Conservation (phyloP, 2,797 vertebrate genomes). For the Triplophysa yarkandensis region DNA sequence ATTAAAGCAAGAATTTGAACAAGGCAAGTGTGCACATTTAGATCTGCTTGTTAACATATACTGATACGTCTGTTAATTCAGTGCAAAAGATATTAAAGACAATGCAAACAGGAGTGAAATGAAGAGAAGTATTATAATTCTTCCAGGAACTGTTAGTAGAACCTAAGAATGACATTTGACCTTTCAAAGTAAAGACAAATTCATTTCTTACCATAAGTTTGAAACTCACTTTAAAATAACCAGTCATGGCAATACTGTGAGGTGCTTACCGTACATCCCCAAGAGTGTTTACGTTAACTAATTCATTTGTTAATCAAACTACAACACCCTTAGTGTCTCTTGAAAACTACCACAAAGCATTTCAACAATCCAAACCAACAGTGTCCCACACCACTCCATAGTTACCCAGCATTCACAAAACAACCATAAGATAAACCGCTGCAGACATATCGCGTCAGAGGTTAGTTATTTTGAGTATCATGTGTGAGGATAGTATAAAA, state of each 20-base stretch:
- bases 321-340: constrained; percentile 39
- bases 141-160: constrained; percentile 9
- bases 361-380: constrained; percentile 7
- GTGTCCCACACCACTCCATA: constrained; percentile 41
- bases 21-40: neutral
- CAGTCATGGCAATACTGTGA: neutral
- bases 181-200: constrained; percentile 6
- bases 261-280: constrained; percentile 1
- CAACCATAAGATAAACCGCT: constrained; percentile 38
- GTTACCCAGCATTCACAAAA: constrained; percentile 49
- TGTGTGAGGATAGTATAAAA: constrained; percentile 46
- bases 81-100: constrained; percentile 10
- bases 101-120: constrained; percentile 27
- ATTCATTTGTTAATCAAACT: constrained; percentile 39
- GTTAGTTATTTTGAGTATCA: constrained; percentile 59
- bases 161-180: constrained; percentile 10
- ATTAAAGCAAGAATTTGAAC: constrained; percentile 5
- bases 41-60: neutral
- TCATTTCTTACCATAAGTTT: neutral
- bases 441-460: constrained; percentile 29
- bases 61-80: neutral
- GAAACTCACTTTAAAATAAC: neutral
- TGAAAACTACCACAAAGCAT: constrained; percentile 47
- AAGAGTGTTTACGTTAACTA: neutral
- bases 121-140: neutral